Evolutionary conservation across 1,140 invertebrate genomes (phyloP).

Genomic region (Zaprionus vittiger): DNA sequence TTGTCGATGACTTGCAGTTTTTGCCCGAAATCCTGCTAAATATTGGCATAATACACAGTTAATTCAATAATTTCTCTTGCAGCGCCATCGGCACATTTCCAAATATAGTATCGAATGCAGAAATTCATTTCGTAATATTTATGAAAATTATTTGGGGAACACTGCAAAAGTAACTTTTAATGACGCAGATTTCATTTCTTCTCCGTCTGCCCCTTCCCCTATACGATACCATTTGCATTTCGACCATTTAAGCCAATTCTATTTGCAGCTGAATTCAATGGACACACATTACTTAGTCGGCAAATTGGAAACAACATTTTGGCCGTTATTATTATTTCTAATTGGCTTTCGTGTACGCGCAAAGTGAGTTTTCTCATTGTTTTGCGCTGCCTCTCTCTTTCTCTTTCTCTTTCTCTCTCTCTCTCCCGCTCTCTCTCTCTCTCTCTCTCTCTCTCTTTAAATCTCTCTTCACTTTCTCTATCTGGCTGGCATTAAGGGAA

Average conservation of each 20-base stretch:
- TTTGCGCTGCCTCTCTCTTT: background rate
- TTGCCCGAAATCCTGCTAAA: background rate
- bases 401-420: background rate
- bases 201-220: background rate
- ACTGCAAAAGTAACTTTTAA: constrained; percentile 6
- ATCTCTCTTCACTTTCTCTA: background rate
- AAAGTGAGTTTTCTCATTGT: too few relatives aligned
- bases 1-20: background rate
- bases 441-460: background rate
- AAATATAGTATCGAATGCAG: background rate
- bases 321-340: constrained; percentile 72
- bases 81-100: background rate
- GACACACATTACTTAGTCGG: constrained; percentile 46
- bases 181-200: background rate
- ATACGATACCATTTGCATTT: constrained; percentile 1
- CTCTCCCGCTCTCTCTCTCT: background rate
- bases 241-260: constrained; percentile 20
- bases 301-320: constrained; percentile 60
- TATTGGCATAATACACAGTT: constrained; percentile 17
- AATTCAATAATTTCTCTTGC: constrained; percentile 21
- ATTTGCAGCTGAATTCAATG: constrained; percentile 44
- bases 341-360: constrained; percentile 50
- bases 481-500: constrained; percentile 28
- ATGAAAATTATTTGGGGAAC: constrained; percentile 19
- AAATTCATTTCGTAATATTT: constrained; percentile 7